These are phyloP conservation scores for Halesus radiatus DNA, from an alignment of 1,140 invertebrate species.

Conservation along the genomic window DNA sequence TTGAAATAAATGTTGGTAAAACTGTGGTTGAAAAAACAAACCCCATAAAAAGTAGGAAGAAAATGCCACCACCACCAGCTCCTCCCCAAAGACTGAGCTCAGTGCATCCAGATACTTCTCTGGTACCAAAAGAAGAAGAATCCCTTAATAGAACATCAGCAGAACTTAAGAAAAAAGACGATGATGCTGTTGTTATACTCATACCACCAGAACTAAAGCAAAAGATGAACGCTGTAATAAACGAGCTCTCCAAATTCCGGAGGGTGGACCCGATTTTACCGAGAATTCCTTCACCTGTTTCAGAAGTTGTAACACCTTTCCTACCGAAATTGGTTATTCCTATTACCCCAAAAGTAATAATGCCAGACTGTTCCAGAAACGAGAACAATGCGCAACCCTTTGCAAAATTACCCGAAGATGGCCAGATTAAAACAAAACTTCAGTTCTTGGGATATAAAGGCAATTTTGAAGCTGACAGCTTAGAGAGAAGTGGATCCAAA, in stretches of 20 bases:
- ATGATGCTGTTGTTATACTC: constrained; percentile 57
- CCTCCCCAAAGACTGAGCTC: constrained; percentile 56
- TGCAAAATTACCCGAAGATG: constrained; percentile 26
- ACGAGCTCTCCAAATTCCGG: constrained; percentile 68
- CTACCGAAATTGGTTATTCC: constrained; percentile 61
- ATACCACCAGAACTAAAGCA: constrained; percentile 69
- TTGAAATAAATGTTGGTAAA: not conserved
- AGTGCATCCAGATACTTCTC: not conserved
- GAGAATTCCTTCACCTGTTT: constrained; percentile 54
- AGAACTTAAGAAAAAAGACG: constrained; percentile 50
- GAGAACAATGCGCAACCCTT: constrained; percentile 27
- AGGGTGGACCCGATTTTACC: constrained; percentile 62
- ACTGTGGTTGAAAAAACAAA: not conserved
- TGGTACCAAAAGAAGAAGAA: constrained; percentile 3
- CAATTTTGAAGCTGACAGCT: constrained; percentile 82
- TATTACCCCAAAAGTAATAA: constrained; percentile 60
- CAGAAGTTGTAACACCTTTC: constrained; percentile 59
- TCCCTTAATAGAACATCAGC: not conserved
- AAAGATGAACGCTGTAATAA: constrained; percentile 73
- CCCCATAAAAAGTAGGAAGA: constrained; percentile 57
- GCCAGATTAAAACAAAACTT: constrained; percentile 33
- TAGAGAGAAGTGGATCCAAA: constrained; percentile 73
- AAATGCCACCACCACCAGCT: constrained; percentile 67
- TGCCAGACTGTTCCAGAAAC: constrained; percentile 60
- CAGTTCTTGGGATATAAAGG: not conserved